Evolutionary conservation across 2,113 vertebrate species (phyloP), one percentile per base, ranked within the genome.

Genomic region (Malurus alboscapulatus): DNA sequence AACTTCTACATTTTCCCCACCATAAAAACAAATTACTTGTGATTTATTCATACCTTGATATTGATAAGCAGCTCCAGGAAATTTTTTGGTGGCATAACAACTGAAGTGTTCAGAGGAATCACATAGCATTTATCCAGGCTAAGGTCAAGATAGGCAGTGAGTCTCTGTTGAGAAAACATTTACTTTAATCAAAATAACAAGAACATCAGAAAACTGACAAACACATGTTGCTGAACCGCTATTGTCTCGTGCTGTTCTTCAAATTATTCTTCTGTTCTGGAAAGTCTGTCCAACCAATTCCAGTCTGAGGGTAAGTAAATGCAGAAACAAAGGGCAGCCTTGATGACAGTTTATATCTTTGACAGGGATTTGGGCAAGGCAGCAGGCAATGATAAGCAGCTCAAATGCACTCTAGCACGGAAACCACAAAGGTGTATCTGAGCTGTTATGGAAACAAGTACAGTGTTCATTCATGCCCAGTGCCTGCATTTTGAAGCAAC

Each of bases 71-170:
- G 97, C 82, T 99, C 99, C 98, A 99, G 61, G 14, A 99, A 97
- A 97, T 98, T 99, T 96, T 96, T 98, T 54, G 99, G 99, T 1
- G 98, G 99, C 99, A 99, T 99, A 86, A 99, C 99, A 89, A 99
- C 97, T 34, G 99, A 99, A 44, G 98, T 99, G 97, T 99, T 99
- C 95, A 99, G 98, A 54, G 99, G 98, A 96, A 99, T 99, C 94
- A 99, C 98, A 74, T 99, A 99, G 97, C 99, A 99, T 91, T 99
- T 99, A 96, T 99, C 98, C 97, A 99, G 98, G 90, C 96, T 98
- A 93, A 99, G 98, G 94, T 99, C 99, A 95, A 99, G 98, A 96
- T 99, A 99, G 38, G 99, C 99, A 7, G 99, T 99, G 95, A 99
- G 95, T 96, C 97, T 98, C 99, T 99, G 97, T 75, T 42, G 48